Evolutionary conservation across 2,888 invertebrate species (phyloP).

Genomic region (Pseudococcus jackbeardsleyi): DNA sequence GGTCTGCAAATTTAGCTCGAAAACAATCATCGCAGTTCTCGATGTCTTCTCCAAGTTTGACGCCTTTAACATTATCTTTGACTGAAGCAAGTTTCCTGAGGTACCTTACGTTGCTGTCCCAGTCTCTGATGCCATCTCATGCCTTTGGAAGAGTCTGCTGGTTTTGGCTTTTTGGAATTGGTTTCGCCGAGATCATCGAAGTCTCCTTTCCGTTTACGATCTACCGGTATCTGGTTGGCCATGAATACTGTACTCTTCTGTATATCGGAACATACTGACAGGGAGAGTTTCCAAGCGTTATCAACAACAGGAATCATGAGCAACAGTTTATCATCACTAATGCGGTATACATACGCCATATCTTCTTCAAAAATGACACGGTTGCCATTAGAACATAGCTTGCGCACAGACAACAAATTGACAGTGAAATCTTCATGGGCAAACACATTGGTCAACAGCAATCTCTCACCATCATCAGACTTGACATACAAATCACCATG

Average conservation of each 20-base stretch:
- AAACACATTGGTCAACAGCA: neutral
- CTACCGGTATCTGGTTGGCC: no score
- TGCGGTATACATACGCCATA: neutral
- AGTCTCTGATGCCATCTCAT: neutral
- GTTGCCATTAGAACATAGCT: neutral
- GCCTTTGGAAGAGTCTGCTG: neutral
- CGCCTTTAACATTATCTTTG: neutral
- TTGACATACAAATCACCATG: neutral
- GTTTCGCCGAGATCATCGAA: no score
- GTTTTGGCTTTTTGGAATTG: neutral
- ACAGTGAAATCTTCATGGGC: neutral
- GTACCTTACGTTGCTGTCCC: neutral
- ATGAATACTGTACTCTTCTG: no score
- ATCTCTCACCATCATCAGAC: neutral
- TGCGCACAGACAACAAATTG: neutral
- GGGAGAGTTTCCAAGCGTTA: neutral
- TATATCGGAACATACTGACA: no score
- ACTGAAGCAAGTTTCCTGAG: neutral
- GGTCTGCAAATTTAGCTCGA: neutral
- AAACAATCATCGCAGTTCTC: slow-evolving; percentile 32
- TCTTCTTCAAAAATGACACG: no score
- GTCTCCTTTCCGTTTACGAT: no score
- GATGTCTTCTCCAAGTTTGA: no score
- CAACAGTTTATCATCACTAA: neutral
- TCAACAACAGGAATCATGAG: neutral